These are phyloP conservation scores for Ferdinandea cuprea DNA, from an alignment of 2,888 invertebrate genomes.

Conservation along the genomic window DNA sequence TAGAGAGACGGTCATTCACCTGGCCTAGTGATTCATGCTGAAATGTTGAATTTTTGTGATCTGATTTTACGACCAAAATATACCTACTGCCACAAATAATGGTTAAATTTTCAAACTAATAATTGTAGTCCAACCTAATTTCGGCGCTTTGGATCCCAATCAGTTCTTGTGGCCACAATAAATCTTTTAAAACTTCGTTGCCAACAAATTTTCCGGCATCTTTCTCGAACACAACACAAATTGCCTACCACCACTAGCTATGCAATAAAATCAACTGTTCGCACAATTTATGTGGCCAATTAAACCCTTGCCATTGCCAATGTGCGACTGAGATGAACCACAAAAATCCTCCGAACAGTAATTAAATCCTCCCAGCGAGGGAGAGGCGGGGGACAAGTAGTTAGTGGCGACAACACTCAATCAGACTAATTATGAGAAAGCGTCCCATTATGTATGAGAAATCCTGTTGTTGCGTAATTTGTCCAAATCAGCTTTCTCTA, in stretches of 20 bases:
- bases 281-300: constrained; percentile 28
- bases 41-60: no score
- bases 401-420: constrained; percentile 43
- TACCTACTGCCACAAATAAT: no score
- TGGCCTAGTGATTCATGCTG: constrained; percentile 41
- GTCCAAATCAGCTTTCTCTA: constrained; percentile 14
- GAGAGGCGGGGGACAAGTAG: neutral
- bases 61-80: no score
- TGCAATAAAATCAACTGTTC: constrained; percentile 22
- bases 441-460: constrained; percentile 19
- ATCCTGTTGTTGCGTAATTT: constrained; percentile 23
- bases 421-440: constrained; percentile 48
- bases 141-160: no score
- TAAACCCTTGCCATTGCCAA: constrained; percentile 44
- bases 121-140: no score
- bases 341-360: constrained; percentile 44
- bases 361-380: constrained; percentile 14
- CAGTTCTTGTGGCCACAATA: no score
- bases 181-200: neutral
- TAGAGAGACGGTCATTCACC: constrained; percentile 41
- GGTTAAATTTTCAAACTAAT: no score
- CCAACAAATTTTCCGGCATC: neutral
- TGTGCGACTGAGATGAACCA: constrained; percentile 25
- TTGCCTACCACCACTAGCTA: neutral
- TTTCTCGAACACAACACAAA: no score